Evolutionary conservation across 2,113 vertebrate species (phyloP), one percentile per base, ranked within the genome.

Genomic region (Dicrurus megarhynchus): DNA sequence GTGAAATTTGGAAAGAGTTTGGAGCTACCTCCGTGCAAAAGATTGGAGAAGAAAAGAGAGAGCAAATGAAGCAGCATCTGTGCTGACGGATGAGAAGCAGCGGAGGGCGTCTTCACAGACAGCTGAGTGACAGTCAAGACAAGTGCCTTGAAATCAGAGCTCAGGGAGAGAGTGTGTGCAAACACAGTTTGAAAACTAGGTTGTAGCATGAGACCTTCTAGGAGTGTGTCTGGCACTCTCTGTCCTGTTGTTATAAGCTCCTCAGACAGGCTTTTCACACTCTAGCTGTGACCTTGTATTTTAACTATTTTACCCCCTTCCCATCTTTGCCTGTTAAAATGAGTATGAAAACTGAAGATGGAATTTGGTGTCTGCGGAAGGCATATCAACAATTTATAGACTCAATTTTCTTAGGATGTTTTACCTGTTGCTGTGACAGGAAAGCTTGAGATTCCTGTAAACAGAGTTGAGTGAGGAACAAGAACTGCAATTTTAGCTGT

Each of bases 71-170:
- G 57, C 60, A 24, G 84, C 33, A 32, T 57, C 39, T 67, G 30
- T 92, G 47, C 65, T 82, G 73, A 47, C 33, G 50, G 18, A 60
- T 2, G 6, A 77, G 74, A 83, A 84, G 19, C 59, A 89, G 46
- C 0, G 0, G 37, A 85, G 49, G 13, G 19, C 0, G 0, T 61
- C 32, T 41, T 69, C 37, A 41, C 57, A 77, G 73, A 9, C 22
- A 83, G 41, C 44, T 60, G 83, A 64, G 41, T 73, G 83, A 33
- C 0, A 5, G 55, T 56, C 59, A 49, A 68, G 52, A 50, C 39
- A 67, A 89, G 32, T 42, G 53, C 37, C 32, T 50, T 61, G 73
- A 26, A 77, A 73, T 32, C 26, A 57, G 83, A 84, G 65, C 75
- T 84, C 32, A 55, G 73, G 39, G 35, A 63, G 20, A 46, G 26